phyloP scores from a whole-genome alignment of 1,140 invertebrate species.

The Drosophila busckii region DNA sequence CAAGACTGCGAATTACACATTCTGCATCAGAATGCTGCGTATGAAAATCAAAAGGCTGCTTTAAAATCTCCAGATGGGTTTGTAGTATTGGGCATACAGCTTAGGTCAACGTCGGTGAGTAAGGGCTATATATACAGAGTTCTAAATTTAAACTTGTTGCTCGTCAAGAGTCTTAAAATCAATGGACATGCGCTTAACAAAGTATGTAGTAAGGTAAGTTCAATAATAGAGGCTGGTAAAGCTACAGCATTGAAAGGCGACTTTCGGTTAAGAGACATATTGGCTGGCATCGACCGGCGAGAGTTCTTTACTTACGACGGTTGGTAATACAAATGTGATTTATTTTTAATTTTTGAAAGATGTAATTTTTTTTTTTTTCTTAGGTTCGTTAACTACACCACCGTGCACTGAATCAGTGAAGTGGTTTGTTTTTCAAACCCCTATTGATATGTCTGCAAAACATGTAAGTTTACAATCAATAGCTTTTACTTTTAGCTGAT shows the following conservation, averaged over 20 bases:
- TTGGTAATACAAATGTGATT: neutral
- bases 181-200: conserved; percentile 8
- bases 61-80: conserved; percentile 85
- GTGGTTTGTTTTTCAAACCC: conserved; percentile 92
- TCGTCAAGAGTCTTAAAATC: neutral
- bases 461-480: conserved; percentile 14
- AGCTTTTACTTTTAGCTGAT: no score
- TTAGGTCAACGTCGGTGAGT: conserved; percentile 82
- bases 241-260: neutral
- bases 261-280: conserved; percentile 28
- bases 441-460: conserved; percentile 82
- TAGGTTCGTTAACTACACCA: conserved; percentile 92
- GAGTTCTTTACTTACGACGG: conserved; percentile 42
- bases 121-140: neutral
- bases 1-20: conserved; percentile 90
- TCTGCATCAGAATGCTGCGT: conserved; percentile 90
- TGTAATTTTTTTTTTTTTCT: neutral
- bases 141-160: neutral
- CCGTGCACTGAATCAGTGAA: conserved; percentile 92
- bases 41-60: conserved; percentile 83
- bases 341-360: neutral
- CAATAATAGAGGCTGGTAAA: conserved; percentile 6
- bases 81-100: conserved; percentile 88
- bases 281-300: conserved; percentile 15
- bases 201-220: conserved; percentile 14